Evolutionary conservation across 2,113 vertebrate genomes (phyloP).

Genomic region (Azemiops feae): DNA sequence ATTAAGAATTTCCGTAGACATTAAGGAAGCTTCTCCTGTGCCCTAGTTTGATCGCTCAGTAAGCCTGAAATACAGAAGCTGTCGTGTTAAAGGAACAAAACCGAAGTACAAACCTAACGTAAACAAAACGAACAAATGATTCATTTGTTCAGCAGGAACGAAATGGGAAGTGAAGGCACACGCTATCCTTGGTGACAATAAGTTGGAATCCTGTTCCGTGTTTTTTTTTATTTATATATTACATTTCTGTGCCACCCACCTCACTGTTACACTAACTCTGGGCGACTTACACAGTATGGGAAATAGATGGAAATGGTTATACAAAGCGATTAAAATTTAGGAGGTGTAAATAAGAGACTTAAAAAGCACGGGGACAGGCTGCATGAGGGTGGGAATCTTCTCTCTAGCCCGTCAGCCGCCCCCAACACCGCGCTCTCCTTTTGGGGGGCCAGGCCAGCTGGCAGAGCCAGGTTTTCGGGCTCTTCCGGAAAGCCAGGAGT

Average conservation of each 20-base stretch:
- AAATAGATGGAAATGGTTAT: not conserved
- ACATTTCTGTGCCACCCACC: not conserved
- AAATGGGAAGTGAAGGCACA: not conserved
- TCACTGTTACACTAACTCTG: not conserved
- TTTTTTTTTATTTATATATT: not conserved
- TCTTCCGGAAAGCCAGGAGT: not conserved
- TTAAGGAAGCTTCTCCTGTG: not conserved
- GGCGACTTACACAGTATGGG: not conserved
- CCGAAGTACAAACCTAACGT: not conserved
- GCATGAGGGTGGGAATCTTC: not conserved
- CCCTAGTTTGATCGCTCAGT: not conserved
- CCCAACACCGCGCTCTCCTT: not conserved
- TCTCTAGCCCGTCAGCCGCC: rapidly evolving
- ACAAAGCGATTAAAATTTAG: not conserved
- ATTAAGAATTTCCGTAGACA: not conserved
- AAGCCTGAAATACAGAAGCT: not conserved
- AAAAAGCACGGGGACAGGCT: not conserved
- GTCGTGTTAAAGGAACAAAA: not conserved
- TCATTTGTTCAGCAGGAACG: not conserved
- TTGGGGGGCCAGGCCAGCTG: not conserved
- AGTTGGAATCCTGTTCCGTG: not conserved
- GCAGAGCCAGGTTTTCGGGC: not conserved
- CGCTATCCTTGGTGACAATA: not conserved
- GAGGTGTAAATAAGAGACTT: not conserved
- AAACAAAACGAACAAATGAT: not conserved